Base-by-base conservation (phyloP, 1,140 invertebrate species). In the Lordiphosa stackelbergi region DNA sequence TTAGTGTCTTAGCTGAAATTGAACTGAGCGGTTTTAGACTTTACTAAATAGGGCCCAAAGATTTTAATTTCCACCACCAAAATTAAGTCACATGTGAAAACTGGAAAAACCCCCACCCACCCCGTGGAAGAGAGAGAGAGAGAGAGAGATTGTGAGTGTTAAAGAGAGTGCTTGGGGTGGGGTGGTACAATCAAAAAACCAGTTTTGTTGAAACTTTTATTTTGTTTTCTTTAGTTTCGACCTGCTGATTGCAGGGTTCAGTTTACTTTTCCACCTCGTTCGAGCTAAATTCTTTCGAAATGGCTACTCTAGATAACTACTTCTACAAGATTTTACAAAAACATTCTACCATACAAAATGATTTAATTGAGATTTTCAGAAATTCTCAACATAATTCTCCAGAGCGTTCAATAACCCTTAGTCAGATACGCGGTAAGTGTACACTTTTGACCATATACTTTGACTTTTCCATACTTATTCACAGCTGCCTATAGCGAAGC, bases 401-500 rank as follows among this genome's bases (percentile, higher is more conserved):
- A 1, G 34, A 66, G 6, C 57, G 42, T 3, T 53, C 75, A 0
- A 68, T 75, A 7, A 79, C 71, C 1, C 46, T 79, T 12, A 36
- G 51, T 0, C 62, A 81, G 35, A 68, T 79, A 64, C 71, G 66
- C 61, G 75, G 75, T 62, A 61, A 61, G 71, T 73, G 28, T 8
- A 8, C 28, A 31, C n/a, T 35, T 8, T 31, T 10, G 12, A 11
- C 6, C 10, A 35, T 22, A 35, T 9, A 6, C 8, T 6, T 24
- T 16, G 0, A 12, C 10, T 10, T 46, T 42, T 36, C 12, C 54
- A 41, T 43, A 19, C 3, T 16, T 41, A 16, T 31, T 13, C 40
- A 12, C 54, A 79, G 75, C 49, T 46, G 58, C 22, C 7, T 79
- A 79, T 11, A 45, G 10, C 10, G 40, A 56, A 19, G 22, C 73